These are phyloP conservation scores for Lampropteryx suffumata DNA, from an alignment of 2,888 invertebrate species.

Conservation along the genomic window DNA sequence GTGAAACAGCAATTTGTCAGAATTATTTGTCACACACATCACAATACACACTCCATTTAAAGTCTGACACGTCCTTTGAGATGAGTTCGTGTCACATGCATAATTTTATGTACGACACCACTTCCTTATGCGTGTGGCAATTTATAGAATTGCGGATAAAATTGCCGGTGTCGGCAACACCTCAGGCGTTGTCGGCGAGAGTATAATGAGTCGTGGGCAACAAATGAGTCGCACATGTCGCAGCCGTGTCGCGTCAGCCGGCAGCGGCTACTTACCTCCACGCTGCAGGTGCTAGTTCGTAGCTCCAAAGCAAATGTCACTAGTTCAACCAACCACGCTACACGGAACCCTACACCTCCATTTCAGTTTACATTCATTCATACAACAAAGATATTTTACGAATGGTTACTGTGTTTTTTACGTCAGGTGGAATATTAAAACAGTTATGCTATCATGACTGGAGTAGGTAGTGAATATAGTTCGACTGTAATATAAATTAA, in stretches of 20 bases:
- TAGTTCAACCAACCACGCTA: slow-evolving; percentile 34
- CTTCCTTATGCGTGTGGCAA: slow-evolving; percentile 68
- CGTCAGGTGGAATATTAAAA: slow-evolving; percentile 34
- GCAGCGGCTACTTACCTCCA: slow-evolving; percentile 59
- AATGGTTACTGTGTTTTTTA: slow-evolving; percentile 35
- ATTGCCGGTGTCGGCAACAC: slow-evolving; percentile 71
- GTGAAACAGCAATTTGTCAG: slow-evolving; percentile 18
- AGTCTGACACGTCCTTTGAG: slow-evolving; percentile 39
- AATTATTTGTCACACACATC: slow-evolving; percentile 1
- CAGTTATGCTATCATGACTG: no score
- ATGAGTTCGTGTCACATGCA: slow-evolving; percentile 46
- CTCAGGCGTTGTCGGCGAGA: slow-evolving; percentile 67
- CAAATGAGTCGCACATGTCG: slow-evolving; percentile 81
- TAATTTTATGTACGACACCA: slow-evolving; percentile 29
- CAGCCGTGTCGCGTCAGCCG: slow-evolving; percentile 67
- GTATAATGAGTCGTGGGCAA: slow-evolving; percentile 71
- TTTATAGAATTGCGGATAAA: slow-evolving; percentile 72
- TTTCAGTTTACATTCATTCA: background rate
- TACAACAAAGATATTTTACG: slow-evolving; percentile 20
- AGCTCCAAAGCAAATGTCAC: slow-evolving; percentile 62
- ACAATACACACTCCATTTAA: slow-evolving; percentile 25
- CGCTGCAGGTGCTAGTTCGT: slow-evolving; percentile 62
- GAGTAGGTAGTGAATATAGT: no score
- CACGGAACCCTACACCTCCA: slow-evolving; percentile 23
- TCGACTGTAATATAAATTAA: no score